Evolutionary conservation across 2,797 vertebrate species (phyloP).

Genomic region (Microctenopoma lineatum): DNA sequence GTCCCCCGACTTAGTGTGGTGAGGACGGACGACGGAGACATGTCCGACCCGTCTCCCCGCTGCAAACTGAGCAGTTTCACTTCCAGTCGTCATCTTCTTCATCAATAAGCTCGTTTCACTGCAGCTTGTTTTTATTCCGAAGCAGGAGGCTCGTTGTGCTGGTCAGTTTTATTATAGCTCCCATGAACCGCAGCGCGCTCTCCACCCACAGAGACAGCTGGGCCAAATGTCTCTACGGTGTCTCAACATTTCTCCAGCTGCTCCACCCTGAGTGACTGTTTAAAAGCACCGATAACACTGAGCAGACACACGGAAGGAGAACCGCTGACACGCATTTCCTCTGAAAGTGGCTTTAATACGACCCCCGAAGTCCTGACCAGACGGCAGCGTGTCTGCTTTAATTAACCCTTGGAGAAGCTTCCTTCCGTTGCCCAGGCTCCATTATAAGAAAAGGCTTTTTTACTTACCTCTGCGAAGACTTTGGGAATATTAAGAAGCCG

Average conservation of each 20-base stretch:
- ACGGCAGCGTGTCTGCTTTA: constrained; percentile 48
- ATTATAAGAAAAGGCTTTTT: constrained; percentile 43
- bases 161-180: constrained; percentile 35
- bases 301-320: background rate
- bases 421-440: constrained; percentile 20
- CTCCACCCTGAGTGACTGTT: constrained; percentile 27
- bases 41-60: background rate
- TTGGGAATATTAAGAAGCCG: constrained; percentile 54
- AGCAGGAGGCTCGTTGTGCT: background rate
- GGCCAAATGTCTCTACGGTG: background rate
- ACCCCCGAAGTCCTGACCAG: constrained; percentile 20
- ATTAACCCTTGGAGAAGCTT: constrained; percentile 42
- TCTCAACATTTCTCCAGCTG: constrained; percentile 13
- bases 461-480: constrained; percentile 45
- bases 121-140: background rate
- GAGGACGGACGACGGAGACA: background rate
- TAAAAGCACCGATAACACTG: constrained; percentile 11
- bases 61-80: background rate
- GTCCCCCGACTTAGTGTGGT: background rate
- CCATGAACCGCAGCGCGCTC: constrained; percentile 10
- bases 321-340: constrained; percentile 14
- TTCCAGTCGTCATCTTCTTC: background rate
- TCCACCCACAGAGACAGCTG: constrained; percentile 25
- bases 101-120: background rate
- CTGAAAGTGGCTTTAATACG: constrained; percentile 2